These are phyloP conservation scores for Acleris emargana DNA, from an alignment of 2,888 invertebrate genomes.

Conservation along the genomic window DNA sequence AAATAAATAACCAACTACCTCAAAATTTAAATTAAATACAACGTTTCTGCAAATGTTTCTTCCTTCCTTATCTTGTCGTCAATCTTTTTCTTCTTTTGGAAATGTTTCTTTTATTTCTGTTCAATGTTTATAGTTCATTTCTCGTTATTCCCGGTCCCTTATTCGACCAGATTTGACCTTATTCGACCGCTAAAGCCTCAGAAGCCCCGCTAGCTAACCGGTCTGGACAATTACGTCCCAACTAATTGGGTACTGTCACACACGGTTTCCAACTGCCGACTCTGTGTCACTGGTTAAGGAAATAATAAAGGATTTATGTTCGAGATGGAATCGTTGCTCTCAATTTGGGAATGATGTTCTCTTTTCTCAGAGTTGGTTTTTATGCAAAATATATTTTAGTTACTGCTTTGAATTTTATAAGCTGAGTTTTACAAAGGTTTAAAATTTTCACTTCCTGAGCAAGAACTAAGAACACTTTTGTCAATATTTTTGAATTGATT, in stretches of 20 bases:
- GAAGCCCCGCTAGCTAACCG: conserved; percentile 9
- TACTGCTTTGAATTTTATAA: too few relatives aligned
- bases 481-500: too few relatives aligned
- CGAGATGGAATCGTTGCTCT: neutral
- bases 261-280: conserved; percentile 2
- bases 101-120: neutral
- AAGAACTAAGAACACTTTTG: too few relatives aligned
- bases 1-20: too few relatives aligned
- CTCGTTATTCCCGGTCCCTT: conserved; percentile 1
- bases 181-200: neutral
- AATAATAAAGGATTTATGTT: neutral
- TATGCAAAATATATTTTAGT: too few relatives aligned
- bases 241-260: conserved; percentile 7
- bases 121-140: neutral
- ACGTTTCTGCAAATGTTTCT: too few relatives aligned
- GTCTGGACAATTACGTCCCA: conserved; percentile 7
- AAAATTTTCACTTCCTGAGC: too few relatives aligned
- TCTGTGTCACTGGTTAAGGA: neutral
- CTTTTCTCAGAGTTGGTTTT: too few relatives aligned
- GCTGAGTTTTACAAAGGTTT: too few relatives aligned
- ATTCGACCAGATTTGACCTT: conserved; percentile 2
- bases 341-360: too few relatives aligned
- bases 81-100: neutral
- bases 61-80: too few relatives aligned
- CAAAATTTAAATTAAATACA: too few relatives aligned